phyloP scores from a whole-genome alignment of 2,888 invertebrate genomes.

The Agriopis aurantiaria region DNA sequence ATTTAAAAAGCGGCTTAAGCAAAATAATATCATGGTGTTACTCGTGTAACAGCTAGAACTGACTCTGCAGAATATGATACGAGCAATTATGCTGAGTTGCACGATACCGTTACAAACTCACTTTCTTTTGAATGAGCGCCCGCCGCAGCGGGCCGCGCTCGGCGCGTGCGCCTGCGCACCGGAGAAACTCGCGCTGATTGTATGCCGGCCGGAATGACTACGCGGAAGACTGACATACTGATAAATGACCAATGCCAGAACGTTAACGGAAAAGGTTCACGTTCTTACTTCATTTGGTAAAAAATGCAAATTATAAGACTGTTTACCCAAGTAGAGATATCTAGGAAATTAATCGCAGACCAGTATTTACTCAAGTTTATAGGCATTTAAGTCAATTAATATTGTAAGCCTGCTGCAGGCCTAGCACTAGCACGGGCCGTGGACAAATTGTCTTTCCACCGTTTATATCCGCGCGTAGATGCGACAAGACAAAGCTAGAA shows the following conservation, averaged over 20 bases:
- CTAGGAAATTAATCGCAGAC: slow-evolving; percentile 4
- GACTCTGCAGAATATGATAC: slow-evolving; percentile 44
- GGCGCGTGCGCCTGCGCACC: slow-evolving; percentile 46
- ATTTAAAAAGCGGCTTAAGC: not conserved
- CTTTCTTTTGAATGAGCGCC: slow-evolving; percentile 75
- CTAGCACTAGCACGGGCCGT: no score
- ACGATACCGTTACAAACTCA: slow-evolving; percentile 76
- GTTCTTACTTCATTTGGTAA: slow-evolving; percentile 33
- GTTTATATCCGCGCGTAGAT: no score
- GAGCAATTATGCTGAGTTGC: slow-evolving; percentile 61
- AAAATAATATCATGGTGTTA: not conserved
- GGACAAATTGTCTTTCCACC: no score
- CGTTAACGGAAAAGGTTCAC: slow-evolving; percentile 39
- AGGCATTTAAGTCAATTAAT: no score
- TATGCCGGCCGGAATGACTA: slow-evolving; percentile 57
- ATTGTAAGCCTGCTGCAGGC: no score
- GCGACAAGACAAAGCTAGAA: no score
- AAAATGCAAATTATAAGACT: slow-evolving; percentile 19
- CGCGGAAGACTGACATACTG: slow-evolving; percentile 50
- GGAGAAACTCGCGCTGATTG: slow-evolving; percentile 59
- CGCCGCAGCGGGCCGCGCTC: slow-evolving; percentile 42
- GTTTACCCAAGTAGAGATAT: slow-evolving; percentile 9
- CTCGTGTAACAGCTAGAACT: not conserved
- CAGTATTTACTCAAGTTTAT: not conserved
- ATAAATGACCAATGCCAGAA: slow-evolving; percentile 33